Evolutionary conservation across 2,888 invertebrate species (phyloP), one percentile per base, ranked within the genome.

Genomic region (Drosophila rellima): DNA sequence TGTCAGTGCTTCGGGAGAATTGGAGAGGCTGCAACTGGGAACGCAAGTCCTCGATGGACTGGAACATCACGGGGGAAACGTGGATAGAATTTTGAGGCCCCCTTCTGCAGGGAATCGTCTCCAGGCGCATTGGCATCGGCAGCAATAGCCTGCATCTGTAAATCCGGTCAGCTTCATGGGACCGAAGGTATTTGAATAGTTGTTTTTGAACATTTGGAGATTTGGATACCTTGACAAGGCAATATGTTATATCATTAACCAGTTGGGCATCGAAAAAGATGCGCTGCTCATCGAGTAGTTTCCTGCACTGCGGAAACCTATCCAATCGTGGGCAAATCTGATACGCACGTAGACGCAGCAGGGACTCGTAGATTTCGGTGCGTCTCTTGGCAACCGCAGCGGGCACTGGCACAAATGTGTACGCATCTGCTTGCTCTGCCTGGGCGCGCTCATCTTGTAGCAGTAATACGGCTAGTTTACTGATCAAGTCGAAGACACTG

Each of bases 401-500:
- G 7, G 56, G 33, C 31, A 18, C 7, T 11, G 54, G 42, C 15
- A 42, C 33, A 33, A 52, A 35, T 20, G 44, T 10, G 44, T 33
- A 11, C 29, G 51, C 73, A 74, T 42, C 47, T 74, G 79, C 42
- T 62, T 18, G 33, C 7, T 54, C 10, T 0, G n/a, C 11, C 50
- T 64, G 48, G 4, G 2, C 31, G 10, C 23, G 29, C 26, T 71
- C 80, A 71, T 78, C 42, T 8, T 65, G 44, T 10, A 42, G 11
- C 6, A 62, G 35, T 29, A 63, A 18, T 26, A 8, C 40, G 2
- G 60, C 57, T 13, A 67, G n/a, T 45, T 65, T 44, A 13, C 51
- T 65, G 0, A 80, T 54, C 7, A 70, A 48, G 4, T 59, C 47
- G 26, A 54, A 65, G 13, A 60, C 23, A 48, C 63, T 70, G 13